A percentile compares a stretch with the other conserved stretches of the same genome.
These are phyloP conservation scores for Cryptophagus acutangulus DNA, from an alignment of 2,888 invertebrate species.

Conservation along the genomic window DNA sequence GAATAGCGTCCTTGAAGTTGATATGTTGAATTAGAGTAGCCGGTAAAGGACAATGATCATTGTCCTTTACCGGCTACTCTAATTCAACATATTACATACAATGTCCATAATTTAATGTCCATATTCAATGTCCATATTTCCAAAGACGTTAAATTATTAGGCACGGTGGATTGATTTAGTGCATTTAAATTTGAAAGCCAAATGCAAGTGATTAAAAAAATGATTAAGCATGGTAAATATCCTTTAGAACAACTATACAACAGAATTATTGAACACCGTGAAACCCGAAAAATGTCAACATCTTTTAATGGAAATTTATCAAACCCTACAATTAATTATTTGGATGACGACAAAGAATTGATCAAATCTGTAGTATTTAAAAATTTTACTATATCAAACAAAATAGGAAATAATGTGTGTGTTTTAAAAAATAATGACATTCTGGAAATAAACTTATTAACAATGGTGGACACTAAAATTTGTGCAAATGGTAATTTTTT, in stretches of 20 bases:
- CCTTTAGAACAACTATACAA: background rate
- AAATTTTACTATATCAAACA: background rate
- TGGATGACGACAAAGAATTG: background rate
- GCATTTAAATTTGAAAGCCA: conserved; percentile 23
- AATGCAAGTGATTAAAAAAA: background rate
- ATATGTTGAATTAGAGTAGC: too few species aligned
- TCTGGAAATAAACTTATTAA: too few species aligned
- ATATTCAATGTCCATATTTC: too few species aligned
- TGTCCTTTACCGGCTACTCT: too few species aligned
- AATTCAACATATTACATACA: conserved; percentile 22
- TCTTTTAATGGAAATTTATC: background rate
- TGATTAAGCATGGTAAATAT: background rate
- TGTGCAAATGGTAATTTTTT: too few species aligned
- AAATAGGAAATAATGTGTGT: conserved; percentile 1
- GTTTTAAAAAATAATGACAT: background rate
- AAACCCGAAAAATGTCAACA: background rate
- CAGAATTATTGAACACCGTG: background rate
- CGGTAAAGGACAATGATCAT: too few species aligned
- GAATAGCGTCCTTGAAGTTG: too few species aligned
- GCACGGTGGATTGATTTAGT: conserved; percentile 25
- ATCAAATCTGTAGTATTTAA: background rate
- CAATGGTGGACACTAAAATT: too few species aligned
- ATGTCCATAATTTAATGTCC: conserved; percentile 27
- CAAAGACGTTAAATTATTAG: conserved; percentile 20
- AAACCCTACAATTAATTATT: background rate